phyloP scores from a whole-genome alignment of 2,113 vertebrate species.

The Ageneiosus marmoratus region DNA sequence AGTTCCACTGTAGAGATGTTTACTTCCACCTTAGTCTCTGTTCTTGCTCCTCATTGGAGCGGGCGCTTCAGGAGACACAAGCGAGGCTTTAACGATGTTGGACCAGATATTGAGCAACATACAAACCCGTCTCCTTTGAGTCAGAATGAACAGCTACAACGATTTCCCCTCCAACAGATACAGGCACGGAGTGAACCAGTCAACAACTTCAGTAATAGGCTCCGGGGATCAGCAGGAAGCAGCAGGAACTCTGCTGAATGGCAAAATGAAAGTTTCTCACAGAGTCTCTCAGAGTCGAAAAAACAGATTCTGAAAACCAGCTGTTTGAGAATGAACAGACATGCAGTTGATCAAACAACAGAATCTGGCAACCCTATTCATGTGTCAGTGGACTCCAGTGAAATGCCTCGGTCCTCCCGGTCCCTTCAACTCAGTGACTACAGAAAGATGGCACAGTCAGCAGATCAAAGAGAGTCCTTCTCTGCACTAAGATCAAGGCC shows the following conservation, averaged over 20 bases:
- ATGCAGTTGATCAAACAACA: conserved; percentile 43
- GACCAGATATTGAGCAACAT: conserved; percentile 51
- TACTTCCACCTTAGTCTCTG: conserved; percentile 70
- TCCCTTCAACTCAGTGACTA: conserved; percentile 49
- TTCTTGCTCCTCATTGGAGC: conserved; percentile 70
- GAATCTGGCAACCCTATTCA: conserved; percentile 12
- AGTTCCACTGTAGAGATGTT: conserved; percentile 60
- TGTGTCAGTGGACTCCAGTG: not conserved
- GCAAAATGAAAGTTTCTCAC: conserved; percentile 60
- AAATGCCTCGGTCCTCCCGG: conserved; percentile 27
- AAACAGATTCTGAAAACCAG: conserved; percentile 53
- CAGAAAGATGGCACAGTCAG: conserved; percentile 53
- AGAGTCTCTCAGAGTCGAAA: conserved; percentile 41
- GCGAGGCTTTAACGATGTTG: conserved; percentile 40
- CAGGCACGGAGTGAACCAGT: conserved; percentile 30
- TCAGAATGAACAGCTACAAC: conserved; percentile 25
- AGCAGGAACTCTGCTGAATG: conserved; percentile 59
- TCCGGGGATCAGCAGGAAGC: conserved; percentile 47
- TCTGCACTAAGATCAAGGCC: conserved; percentile 65
- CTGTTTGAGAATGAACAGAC: conserved; percentile 54
- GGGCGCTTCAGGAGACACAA: conserved; percentile 59
- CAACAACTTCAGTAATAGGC: conserved; percentile 17
- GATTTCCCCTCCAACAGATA: conserved; percentile 36
- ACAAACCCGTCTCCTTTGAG: conserved; percentile 7
- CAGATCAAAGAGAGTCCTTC: conserved; percentile 43